Base-by-base conservation (phyloP, 2,113 vertebrate species). In the Forbesichthys agassizii region DNA sequence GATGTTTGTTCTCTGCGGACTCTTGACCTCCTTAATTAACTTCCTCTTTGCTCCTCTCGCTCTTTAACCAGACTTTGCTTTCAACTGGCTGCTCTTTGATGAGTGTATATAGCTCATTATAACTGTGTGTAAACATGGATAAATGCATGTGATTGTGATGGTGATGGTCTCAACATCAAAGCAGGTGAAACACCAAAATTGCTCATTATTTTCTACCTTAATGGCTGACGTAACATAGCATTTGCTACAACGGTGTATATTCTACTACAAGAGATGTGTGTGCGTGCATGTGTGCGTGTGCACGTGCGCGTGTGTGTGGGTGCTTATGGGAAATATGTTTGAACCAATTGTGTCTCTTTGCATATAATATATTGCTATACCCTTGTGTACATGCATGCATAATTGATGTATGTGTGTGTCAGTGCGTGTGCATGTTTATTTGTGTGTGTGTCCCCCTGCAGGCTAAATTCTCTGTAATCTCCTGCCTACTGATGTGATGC, bases 141-240 rank as follows among this genome's bases (percentile, higher is more conserved):
- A 55, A 71, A 79, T 75, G 71, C 71, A 16, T 81, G 72, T 85
- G 79, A 66, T 71, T 56, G 33, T 71, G 54, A 12, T 56, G 49
- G 46, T 63, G 56, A 71, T 56, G 69, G 78, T 81, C 64, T 69
- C 59, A 55, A 68, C 68, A 77, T 16, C 5, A 74, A 81, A 86
- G 63, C 74, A 78, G 83, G 86, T 89, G 77, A 87, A 85, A 87
- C 66, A 68, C 81, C 73, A 82, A 75, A 72, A 58, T 62, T 61
- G 64, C 63, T 85, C 71, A 74, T 79, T 83, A 71, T 81, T 49
- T 33, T 13, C 54, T 48, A 64, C 55, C 42, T 33, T 79, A 74
- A 82, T 74, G 47, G 75, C 65, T 78, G 68, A 74, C 64, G 64
- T 81, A 55, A 53, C 58, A 49, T 65, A n/a, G 16, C 54, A 56